Conservation (phyloP, 2,113 vertebrate genomes). For the Dermatemys mawii region DNA sequence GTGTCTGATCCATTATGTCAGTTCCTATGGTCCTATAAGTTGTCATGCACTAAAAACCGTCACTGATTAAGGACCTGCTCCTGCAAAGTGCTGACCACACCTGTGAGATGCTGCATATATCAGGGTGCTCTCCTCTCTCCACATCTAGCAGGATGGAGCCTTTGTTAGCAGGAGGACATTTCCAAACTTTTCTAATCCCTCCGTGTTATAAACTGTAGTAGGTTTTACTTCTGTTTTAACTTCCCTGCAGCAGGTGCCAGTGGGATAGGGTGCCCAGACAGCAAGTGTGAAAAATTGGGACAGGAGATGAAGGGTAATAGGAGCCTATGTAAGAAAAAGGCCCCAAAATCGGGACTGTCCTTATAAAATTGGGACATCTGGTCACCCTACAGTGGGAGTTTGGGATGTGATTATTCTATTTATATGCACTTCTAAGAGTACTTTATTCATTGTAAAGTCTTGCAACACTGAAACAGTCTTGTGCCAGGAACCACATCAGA, state of each 20-base stretch:
- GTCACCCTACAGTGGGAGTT: background rate
- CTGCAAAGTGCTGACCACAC: background rate
- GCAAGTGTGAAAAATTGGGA: too few relatives aligned
- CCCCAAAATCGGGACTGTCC: too few relatives aligned
- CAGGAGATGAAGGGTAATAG: too few relatives aligned
- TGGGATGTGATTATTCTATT: background rate
- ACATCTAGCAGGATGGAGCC: background rate
- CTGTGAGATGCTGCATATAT: background rate
- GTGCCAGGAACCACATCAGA: too few relatives aligned
- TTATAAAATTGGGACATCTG: too few relatives aligned
- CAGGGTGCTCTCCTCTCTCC: background rate
- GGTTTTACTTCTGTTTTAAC: background rate
- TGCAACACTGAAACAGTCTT: background rate
- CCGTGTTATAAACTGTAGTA: background rate
- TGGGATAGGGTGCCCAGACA: too few relatives aligned
- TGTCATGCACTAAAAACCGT: background rate
- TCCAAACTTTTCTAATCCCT: background rate
- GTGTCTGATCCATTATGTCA: background rate
- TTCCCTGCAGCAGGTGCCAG: background rate
- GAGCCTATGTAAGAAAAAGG: too few relatives aligned
- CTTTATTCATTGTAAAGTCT: background rate
- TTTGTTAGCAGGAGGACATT: background rate
- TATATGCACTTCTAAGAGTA: background rate
- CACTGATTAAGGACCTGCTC: background rate
- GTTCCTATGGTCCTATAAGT: background rate